Percentiles rank a stretch among this genome's conserved stretches.
Evolutionary conservation across 1,140 invertebrate genomes (phyloP).

Genomic region (Pollicipes pollicipes): DNA sequence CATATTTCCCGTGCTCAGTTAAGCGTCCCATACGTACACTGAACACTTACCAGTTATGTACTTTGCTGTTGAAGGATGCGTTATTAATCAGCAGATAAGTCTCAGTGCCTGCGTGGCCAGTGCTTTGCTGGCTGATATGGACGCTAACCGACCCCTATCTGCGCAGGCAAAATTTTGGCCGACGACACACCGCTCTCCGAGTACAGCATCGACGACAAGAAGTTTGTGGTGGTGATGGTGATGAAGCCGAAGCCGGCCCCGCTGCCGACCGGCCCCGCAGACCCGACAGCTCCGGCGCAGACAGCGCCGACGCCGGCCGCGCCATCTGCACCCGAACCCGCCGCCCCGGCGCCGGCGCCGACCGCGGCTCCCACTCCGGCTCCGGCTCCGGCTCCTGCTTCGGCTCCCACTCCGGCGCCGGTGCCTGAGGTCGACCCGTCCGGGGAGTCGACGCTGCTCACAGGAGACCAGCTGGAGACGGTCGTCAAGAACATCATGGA

Average conservation of each 20-base stretch:
- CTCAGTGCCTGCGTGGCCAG: too few species aligned
- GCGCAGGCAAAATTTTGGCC: slow-evolving; percentile 67
- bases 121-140: too few species aligned
- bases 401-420: too few species aligned
- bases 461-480: slow-evolving; percentile 70
- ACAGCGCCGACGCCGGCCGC: slow-evolving; percentile 20
- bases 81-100: too few species aligned
- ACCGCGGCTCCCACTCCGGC: not conserved
- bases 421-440: slow-evolving; percentile 13
- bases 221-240: slow-evolving; percentile 95
- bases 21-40: too few species aligned
- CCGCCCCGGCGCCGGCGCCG: slow-evolving; percentile 7
- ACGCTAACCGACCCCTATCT: too few species aligned
- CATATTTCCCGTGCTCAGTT: too few species aligned
- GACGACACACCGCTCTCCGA: slow-evolving; percentile 68
- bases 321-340: not conserved
- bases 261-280: slow-evolving; percentile 21
- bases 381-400: not conserved
- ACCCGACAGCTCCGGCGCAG: slow-evolving; percentile 11
- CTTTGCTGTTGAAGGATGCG: too few species aligned
- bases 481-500: slow-evolving; percentile 87
- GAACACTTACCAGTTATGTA: too few species aligned
- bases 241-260: slow-evolving; percentile 50
- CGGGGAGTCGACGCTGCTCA: slow-evolving; percentile 47
- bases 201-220: slow-evolving; percentile 92